phyloP scores from a whole-genome alignment of 2,888 invertebrate species.

The Cloeon dipterum region DNA sequence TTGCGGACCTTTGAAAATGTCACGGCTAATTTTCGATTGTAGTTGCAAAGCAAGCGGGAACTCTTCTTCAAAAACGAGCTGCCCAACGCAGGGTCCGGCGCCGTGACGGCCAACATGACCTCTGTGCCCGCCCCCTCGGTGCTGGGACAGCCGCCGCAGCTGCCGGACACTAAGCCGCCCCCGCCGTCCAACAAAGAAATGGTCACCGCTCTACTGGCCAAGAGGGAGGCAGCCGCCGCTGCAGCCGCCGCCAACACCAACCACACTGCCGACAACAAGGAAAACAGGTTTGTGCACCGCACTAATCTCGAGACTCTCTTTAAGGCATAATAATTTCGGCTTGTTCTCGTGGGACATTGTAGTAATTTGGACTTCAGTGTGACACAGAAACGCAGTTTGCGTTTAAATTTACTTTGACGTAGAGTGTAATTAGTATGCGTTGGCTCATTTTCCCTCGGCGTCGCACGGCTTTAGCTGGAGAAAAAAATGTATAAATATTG shows the following conservation, averaged over 20 bases:
- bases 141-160: slow-evolving; percentile 22
- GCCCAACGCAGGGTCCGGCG: slow-evolving; percentile 25
- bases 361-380: too few relatives aligned
- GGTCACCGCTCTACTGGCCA: slow-evolving; percentile 22
- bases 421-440: too few relatives aligned
- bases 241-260: slow-evolving; percentile 15
- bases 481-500: too few relatives aligned
- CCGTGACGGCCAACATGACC: neutral
- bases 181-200: slow-evolving; percentile 19
- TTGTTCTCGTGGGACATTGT: too few relatives aligned
- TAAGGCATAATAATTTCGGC: too few relatives aligned
- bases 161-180: slow-evolving; percentile 14
- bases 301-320: too few relatives aligned
- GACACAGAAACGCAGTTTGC: too few relatives aligned
- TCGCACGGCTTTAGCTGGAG: too few relatives aligned
- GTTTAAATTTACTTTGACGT: too few relatives aligned
- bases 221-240: slow-evolving; percentile 26
- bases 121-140: slow-evolving; percentile 20
- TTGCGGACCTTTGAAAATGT: too few relatives aligned
- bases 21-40: slow-evolving; percentile 21
- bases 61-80: slow-evolving; percentile 50
- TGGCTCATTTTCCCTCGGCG: too few relatives aligned
- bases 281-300: too few relatives aligned
- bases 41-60: slow-evolving; percentile 68
- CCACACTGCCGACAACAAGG: slow-evolving; percentile 7